Base-by-base conservation (phyloP, 2,113 vertebrate genomes). In the Spermophilus dauricus region DNA sequence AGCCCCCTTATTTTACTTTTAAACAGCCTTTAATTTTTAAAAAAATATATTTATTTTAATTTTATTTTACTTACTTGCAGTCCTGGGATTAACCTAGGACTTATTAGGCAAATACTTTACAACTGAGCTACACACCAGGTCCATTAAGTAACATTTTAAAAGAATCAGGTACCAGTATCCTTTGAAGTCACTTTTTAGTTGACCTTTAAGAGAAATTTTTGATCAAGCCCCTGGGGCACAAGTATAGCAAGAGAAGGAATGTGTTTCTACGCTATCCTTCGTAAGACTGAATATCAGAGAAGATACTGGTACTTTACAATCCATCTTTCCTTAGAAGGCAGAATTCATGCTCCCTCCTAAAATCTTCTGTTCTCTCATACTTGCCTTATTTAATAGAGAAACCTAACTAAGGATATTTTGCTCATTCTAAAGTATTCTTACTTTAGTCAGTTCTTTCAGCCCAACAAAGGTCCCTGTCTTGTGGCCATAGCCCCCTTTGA, bases 371-470 rank as follows among this genome's bases (percentile, higher is more conserved):
- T 93, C 22, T 86, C 22, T 86, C 20, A 76, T 82, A 93, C 42
- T 89, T 85, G 86, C 37, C 58, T 93, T 78, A 65, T 56, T 56
- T 82, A 86, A 96, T 22, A 73, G 51, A 78, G 86, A 67, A 67
- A 53, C 26, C 42, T 12, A 86, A 8, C 42, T 37, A 83, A 83
- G 12, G 24, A 56, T 45, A n/a, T 83, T 53, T 73, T 77, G 58
- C 12, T n/a, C 22, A 69, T 72, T 24, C 39, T 72, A 65, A 93
- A 70, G 34, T 86, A 8, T 78, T 72, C 76, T 87, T 2, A 65
- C 87, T 95, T 86, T 86, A 86, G 70, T 39, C 9, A 34, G 2
- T 86, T 94, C 53, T 91, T 70, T 91, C n/a, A 39, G 75, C 4
- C 24, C 69, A 34, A 0, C 18, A 37, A 45, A 56, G 26, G 42